Evolutionary conservation across 2,113 vertebrate species (phyloP).

Genomic region (Plecturocebus donacophilus): DNA sequence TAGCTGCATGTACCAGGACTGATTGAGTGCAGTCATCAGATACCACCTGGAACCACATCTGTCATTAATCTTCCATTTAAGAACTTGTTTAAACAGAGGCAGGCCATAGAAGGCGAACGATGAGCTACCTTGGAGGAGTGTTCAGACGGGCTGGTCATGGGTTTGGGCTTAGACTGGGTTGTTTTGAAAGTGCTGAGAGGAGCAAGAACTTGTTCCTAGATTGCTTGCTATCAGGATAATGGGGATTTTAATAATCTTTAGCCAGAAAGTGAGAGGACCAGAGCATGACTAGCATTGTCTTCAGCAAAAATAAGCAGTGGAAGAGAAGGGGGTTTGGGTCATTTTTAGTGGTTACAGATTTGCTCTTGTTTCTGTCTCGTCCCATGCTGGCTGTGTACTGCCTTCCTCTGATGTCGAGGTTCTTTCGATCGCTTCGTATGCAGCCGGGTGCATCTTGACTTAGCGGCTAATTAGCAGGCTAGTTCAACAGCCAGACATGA

Average conservation of each 20-base stretch:
- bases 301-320: not conserved
- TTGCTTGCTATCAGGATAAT: not conserved
- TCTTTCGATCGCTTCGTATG: no score
- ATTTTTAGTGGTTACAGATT: no score
- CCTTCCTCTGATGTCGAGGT: not conserved
- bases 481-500: no score
- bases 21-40: no score
- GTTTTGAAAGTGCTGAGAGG: no score
- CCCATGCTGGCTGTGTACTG: no score
- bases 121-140: not conserved
- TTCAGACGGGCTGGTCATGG: not conserved
- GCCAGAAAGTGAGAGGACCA: not conserved
- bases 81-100: not conserved
- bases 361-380: not conserved
- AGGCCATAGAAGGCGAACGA: accelerated
- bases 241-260: no score
- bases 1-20: not conserved
- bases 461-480: not conserved
- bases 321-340: accelerated
- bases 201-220: not conserved
- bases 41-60: accelerated
- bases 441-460: not conserved
- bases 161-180: accelerated
- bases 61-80: accelerated
- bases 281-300: not conserved